Percentiles rank a stretch among this genome's conserved stretches.
phyloP scores from a whole-genome alignment of 2,888 invertebrate species.

The Anagyrus pseudococci region DNA sequence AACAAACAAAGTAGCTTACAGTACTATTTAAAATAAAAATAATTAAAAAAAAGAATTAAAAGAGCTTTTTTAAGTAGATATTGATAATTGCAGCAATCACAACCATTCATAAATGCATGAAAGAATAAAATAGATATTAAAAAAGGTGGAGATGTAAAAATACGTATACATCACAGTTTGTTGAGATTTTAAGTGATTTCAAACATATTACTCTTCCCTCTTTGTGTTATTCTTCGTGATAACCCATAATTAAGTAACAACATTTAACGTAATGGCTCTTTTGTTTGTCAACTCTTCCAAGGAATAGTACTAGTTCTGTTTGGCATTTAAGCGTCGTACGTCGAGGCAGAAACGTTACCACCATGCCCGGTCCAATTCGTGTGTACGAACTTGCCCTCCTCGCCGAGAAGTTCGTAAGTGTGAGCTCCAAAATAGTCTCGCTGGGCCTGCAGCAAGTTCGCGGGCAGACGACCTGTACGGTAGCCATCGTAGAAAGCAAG shows the following conservation, averaged over 20 bases:
- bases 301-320: not conserved
- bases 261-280: not conserved
- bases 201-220: not conserved
- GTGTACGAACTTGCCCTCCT: conserved; percentile 91
- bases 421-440: conserved; percentile 99
- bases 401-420: conserved; percentile 88
- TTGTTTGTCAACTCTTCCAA: not conserved
- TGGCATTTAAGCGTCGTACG: conserved; percentile 72
- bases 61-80: too few relatives aligned
- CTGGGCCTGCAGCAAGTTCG: conserved; percentile 96
- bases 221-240: not conserved
- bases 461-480: conserved; percentile 84
- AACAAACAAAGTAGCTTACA: too few relatives aligned
- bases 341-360: conserved; percentile 93
- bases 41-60: too few relatives aligned
- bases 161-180: not conserved
- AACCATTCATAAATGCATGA: conserved; percentile 30
- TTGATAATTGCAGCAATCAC: conserved; percentile 21
- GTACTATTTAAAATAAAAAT: too few relatives aligned
- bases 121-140: conserved; percentile 18
- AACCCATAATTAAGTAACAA: not conserved
- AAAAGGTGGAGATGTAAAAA: not conserved
- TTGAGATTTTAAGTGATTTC: not conserved
- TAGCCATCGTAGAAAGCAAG: conserved; percentile 98
- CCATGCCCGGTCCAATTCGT: conserved; percentile 99